Conservation (phyloP, 2,113 vertebrate genomes). For the Boleophthalmus pectinirostris region DNA sequence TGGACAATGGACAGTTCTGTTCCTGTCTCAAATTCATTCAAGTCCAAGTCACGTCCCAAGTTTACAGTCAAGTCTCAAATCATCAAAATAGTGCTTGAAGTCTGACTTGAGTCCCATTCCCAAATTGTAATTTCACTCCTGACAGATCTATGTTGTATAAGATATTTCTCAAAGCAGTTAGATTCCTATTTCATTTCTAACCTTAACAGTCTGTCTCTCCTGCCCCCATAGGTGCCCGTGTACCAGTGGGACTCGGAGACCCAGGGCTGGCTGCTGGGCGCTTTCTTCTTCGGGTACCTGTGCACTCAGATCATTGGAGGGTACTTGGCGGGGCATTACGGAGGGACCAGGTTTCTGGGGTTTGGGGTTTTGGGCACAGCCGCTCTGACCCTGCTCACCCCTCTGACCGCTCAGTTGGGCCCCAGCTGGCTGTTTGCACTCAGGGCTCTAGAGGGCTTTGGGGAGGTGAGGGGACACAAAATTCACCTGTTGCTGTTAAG, state of each 20-base stretch:
- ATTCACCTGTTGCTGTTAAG: no score
- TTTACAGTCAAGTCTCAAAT: no score
- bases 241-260: constrained; percentile 71
- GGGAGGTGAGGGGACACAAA: constrained; percentile 71
- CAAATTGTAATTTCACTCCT: no score
- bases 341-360: constrained; percentile 80
- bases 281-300: constrained; percentile 86
- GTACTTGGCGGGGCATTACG: constrained; percentile 80
- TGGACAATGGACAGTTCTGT: no score
- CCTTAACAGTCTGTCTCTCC: neutral
- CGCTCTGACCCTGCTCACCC: constrained; percentile 79
- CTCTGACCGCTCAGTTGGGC: constrained; percentile 76
- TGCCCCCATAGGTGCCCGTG: constrained; percentile 54
- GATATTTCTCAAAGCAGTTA: no score
- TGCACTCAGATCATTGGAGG: constrained; percentile 83
- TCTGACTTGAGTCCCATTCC: no score
- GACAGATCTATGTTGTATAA: no score
- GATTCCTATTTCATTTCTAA: no score
- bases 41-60: no score
- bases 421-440: constrained; percentile 73
- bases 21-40: no score
- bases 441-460: constrained; percentile 74
- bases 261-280: constrained; percentile 83
- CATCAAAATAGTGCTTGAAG: no score
- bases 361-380: constrained; percentile 80